A percentile compares a stretch with the other conserved stretches of the same genome.
Evolutionary conservation across 1,140 invertebrate genomes (phyloP).

Genomic region (Drosophila lacteicornis): DNA sequence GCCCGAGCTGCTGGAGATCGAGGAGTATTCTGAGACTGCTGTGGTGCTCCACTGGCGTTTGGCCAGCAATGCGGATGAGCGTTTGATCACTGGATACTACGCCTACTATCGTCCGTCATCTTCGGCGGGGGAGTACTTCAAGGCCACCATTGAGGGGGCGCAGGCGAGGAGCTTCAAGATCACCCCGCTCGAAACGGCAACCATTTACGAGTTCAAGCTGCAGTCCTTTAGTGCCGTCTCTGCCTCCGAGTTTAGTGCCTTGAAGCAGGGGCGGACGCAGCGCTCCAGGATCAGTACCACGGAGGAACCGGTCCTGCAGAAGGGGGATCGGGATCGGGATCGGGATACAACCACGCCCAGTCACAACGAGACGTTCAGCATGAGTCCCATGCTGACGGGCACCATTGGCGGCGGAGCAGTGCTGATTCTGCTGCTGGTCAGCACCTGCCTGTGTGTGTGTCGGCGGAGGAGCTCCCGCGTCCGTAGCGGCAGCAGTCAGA

Average conservation of each 20-base stretch:
- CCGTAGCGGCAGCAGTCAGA: slow-evolving; percentile 71
- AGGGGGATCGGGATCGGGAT: slow-evolving; percentile 27
- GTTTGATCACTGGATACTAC: slow-evolving; percentile 89
- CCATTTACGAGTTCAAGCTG: slow-evolving; percentile 95
- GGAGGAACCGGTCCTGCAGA: slow-evolving; percentile 49
- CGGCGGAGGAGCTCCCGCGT: slow-evolving; percentile 56
- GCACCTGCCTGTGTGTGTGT: slow-evolving; percentile 84
- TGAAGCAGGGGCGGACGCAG: slow-evolving; percentile 90
- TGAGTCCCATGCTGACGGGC: slow-evolving; percentile 61
- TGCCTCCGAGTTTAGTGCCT: slow-evolving; percentile 94
- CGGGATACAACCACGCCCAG: slow-evolving; percentile 65
- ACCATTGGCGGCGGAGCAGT: slow-evolving; percentile 69
- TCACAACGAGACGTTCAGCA: slow-evolving; percentile 67
- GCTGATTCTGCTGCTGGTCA: slow-evolving; percentile 61
- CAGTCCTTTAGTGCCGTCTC: slow-evolving; percentile 94
- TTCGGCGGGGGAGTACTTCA: slow-evolving; percentile 92
- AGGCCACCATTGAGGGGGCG: slow-evolving; percentile 91
- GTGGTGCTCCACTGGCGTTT: slow-evolving; percentile 90
- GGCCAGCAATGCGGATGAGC: slow-evolving; percentile 38
- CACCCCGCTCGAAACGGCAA: slow-evolving; percentile 91
- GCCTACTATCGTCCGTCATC: slow-evolving; percentile 94
- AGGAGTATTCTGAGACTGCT: slow-evolving; percentile 89
- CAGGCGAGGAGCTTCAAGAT: slow-evolving; percentile 89
- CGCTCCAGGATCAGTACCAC: slow-evolving; percentile 67
- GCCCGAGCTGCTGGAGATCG: slow-evolving; percentile 90